Evolutionary conservation across 2,113 vertebrate species (phyloP), one percentile per base, ranked within the genome.

Genomic region (Neodon shergylaensis): DNA sequence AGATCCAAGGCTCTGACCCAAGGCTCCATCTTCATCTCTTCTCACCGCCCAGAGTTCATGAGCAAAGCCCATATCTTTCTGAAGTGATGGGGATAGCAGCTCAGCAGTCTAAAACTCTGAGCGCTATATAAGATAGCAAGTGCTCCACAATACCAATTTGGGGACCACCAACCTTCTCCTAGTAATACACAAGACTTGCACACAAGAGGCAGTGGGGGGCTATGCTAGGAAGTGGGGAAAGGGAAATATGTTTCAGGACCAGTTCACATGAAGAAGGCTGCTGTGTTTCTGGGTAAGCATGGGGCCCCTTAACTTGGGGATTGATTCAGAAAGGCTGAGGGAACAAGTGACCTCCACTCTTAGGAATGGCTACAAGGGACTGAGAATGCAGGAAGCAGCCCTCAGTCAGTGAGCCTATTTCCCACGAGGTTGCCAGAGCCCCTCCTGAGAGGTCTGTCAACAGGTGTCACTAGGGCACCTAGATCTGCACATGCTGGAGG

Each of bases 111-210:
- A 7, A 1, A 1, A 3, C 70, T 49, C 22, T 2, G 10, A 3
- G 74, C 0, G 12, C 4, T 44, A 2, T 0, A 0, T 3, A 17
- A 63, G 22, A 11, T 1, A 21, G 8, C 0, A 9, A 0, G 4
- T 1, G 4, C 9, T 44, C n/a, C 7, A 7, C 8, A 0, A 5
- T 0, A 0, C 49, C 31, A 17, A 0, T 70, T 28, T 13, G 10
- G 19, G 28, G 42, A 9, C 10, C 2, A 0, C 17, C 63, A 0
- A 21, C 58, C 19, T 58, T 58, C 19, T 58, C 58, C 58, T 58
- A 58, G 1, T 26, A 4, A 22, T 4, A 1, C 19, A 4, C 0
- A 39, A 83, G 39, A 1, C 52, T 6, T 0, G 0, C 5, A 6
- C 11, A 1, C 26, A 2, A 0, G 0, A 5, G 28, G 31, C 28